Base-by-base conservation (phyloP, 1,140 invertebrate genomes). In the Triops longicaudatus region DNA sequence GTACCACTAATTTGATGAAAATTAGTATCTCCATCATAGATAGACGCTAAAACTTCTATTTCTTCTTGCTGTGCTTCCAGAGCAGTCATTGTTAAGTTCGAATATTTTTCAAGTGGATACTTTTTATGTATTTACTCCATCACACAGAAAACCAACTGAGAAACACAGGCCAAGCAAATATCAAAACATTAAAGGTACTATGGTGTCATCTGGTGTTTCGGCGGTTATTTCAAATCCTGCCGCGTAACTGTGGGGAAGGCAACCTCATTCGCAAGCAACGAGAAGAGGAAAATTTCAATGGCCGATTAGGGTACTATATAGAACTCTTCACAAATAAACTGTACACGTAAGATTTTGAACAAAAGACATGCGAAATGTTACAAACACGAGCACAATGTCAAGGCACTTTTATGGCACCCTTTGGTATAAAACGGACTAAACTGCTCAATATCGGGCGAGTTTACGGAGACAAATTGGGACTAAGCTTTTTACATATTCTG, bases 11-110 rank as follows among this genome's bases (percentile, higher is more conserved):
- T 83, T 85, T 93, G 88, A 83, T 94, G 95, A 82, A 97, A 98
- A 78, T 89, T 89, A 26, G 88, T 84, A 86, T 98, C 96, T 22
- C 95, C 95, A 81, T 97, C 95, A 86, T 97, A 98, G 81, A 98
- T 98, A 11, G 95, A 96, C 79, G 89, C 87, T 75, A 98, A 84
- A 0, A 96, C 96, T 88, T 97, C 95, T 75, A 91, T 85, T 86
- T 98, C 96, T 82, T 97, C 95, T 79, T 91, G 87, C 84, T 95
- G 93, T 74, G 90, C 85, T 82, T 93, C 91, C 28, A 81, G 82
- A 81, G 88, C 86, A 72, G 84, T 86, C 88, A 89, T 89, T 14
- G 63, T 72, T n/a, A n/a, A n/a, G n/a, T n/a, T n/a, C n/a, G n/a
- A 26, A 50, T 31, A 37, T 37, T 14, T n/a, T 74, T n/a, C n/a